These are phyloP conservation scores for Aurelia aurita complex sp. Pacific DNA, from an alignment of 30 jellyfish, hydroid and myxozoan genomes.

Conservation along the genomic window DNA sequence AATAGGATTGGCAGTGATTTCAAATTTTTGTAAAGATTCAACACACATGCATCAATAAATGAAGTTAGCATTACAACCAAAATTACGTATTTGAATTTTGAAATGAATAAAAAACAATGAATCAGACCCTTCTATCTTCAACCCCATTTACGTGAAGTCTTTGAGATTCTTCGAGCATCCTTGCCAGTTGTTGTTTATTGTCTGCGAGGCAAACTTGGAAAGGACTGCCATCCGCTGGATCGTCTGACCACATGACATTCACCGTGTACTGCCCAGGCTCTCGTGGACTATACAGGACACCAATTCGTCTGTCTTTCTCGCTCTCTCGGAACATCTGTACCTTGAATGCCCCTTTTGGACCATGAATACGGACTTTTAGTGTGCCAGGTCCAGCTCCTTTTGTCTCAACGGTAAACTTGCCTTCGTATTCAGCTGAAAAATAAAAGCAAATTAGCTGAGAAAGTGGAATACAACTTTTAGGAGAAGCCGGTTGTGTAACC, in stretches of 20 bases:
- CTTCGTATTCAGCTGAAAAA: slow-evolving; percentile 74
- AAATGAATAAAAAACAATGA: not conserved
- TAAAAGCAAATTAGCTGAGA: not conserved
- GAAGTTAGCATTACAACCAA: too few relatives aligned
- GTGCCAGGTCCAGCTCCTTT: slow-evolving; percentile 99
- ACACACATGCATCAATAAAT: too few relatives aligned
- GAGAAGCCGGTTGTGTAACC: too few relatives aligned
- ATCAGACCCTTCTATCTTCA: slow-evolving; percentile 21
- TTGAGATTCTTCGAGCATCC: slow-evolving; percentile 44
- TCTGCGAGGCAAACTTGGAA: slow-evolving; percentile 85
- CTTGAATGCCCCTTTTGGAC: slow-evolving; percentile 99
- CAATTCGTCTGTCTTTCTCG: slow-evolving; percentile 73
- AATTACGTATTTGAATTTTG: not conserved
- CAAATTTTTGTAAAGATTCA: too few relatives aligned
- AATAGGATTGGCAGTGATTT: too few relatives aligned
- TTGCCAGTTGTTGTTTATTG: slow-evolving; percentile 67
- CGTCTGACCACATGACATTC: slow-evolving; percentile 94
- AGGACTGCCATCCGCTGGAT: slow-evolving; percentile 89
- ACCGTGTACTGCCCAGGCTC: slow-evolving; percentile 94
- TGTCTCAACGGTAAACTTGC: slow-evolving; percentile 81
- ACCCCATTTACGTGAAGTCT: slow-evolving; percentile 30
- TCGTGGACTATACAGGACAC: slow-evolving; percentile 89
- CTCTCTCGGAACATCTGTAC: slow-evolving; percentile 92
- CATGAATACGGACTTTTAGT: slow-evolving; percentile 95
- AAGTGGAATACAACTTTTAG: too few relatives aligned